These are phyloP conservation scores for Teleogryllus occipitalis DNA, from an alignment of 1,140 invertebrate genomes.

Conservation along the genomic window DNA sequence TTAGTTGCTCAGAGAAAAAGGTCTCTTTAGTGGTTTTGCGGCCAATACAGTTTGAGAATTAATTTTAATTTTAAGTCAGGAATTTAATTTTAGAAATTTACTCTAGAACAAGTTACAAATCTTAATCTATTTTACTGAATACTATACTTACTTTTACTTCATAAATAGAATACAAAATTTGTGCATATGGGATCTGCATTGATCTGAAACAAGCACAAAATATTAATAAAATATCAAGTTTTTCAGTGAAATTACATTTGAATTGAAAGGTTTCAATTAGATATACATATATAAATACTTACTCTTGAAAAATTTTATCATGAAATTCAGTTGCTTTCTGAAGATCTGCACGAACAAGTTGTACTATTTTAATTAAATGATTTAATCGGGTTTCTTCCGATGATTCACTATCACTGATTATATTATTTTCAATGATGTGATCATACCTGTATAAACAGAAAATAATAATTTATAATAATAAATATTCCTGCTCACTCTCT, in stretches of 20 bases:
- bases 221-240: constrained; percentile 11
- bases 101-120: background rate
- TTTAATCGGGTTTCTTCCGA: constrained; percentile 54
- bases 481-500: no score
- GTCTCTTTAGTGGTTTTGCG: no score
- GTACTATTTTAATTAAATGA: constrained; percentile 72
- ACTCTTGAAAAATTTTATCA: constrained; percentile 65
- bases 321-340: constrained; percentile 71
- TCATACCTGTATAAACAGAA: constrained; percentile 44
- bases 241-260: background rate
- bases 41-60: no score
- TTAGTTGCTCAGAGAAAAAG: no score
- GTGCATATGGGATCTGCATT: constrained; percentile 60
- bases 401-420: constrained; percentile 38
- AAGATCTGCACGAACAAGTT: constrained; percentile 70
- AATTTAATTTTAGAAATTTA: no score
- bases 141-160: constrained; percentile 53
- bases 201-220: constrained; percentile 44
- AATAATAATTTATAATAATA: background rate
- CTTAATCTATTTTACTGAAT: background rate
- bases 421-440: constrained; percentile 60
- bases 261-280: no score
- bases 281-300: constrained; percentile 27
- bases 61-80: no score
- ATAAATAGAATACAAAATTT: constrained; percentile 61